Evolutionary conservation across 2,888 invertebrate genomes (phyloP).

Genomic region (Automeris io): DNA sequence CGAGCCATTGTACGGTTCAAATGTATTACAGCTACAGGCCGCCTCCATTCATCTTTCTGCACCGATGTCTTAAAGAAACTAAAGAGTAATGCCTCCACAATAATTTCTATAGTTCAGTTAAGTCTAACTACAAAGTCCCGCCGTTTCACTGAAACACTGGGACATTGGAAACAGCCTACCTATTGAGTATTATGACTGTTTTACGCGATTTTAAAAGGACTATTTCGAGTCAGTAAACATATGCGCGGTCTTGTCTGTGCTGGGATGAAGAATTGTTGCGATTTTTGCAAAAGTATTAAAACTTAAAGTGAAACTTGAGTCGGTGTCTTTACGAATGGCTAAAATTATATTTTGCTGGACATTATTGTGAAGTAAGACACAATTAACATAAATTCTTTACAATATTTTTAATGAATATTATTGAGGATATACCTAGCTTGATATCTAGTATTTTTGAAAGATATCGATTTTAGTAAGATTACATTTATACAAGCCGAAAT

Average conservation of each 20-base stretch:
- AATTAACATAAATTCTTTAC: too few relatives aligned
- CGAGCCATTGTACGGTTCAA: conserved; percentile 44
- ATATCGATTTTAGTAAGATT: too few relatives aligned
- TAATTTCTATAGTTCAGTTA: conserved; percentile 29
- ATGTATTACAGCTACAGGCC: conserved; percentile 36
- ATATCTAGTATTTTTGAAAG: too few relatives aligned
- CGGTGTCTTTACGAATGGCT: too few relatives aligned
- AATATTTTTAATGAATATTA: too few relatives aligned
- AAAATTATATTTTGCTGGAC: too few relatives aligned
- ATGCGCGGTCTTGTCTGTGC: conserved; percentile 1
- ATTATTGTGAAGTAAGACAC: too few relatives aligned
- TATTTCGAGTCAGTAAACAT: not conserved
- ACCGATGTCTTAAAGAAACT: conserved; percentile 42
- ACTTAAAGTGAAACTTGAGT: too few relatives aligned
- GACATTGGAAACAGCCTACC: not conserved
- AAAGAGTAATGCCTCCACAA: conserved; percentile 47
- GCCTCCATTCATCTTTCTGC: conserved; percentile 48
- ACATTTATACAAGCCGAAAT: too few relatives aligned
- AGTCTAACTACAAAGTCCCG: conserved; percentile 22
- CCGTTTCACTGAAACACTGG: conserved; percentile 16
- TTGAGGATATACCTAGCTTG: too few relatives aligned
- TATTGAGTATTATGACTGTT: conserved; percentile 2
- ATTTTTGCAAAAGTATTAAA: not conserved
- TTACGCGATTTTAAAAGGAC: conserved; percentile 5
- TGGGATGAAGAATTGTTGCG: not conserved